Conservation (phyloP, 2,888 invertebrate genomes). For the Hymenopus coronatus region DNA sequence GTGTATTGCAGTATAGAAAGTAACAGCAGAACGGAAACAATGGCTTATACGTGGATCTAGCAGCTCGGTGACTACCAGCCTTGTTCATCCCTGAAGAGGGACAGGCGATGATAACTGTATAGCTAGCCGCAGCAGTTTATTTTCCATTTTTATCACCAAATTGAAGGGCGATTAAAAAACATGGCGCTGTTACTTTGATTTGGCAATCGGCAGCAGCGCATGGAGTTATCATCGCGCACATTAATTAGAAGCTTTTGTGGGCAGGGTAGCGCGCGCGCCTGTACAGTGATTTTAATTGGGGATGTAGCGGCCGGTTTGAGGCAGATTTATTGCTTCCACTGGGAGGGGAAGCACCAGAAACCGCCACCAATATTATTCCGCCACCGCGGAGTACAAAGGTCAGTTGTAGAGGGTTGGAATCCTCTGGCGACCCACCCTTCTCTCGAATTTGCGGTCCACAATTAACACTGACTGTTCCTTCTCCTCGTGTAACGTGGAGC, state of each 20-base stretch:
- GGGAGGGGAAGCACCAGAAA: not conserved
- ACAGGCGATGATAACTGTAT: not conserved
- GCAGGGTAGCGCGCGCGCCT: not conserved
- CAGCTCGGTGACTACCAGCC: too few species aligned
- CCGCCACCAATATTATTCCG: not conserved
- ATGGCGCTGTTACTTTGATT: not conserved
- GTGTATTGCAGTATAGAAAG: too few species aligned
- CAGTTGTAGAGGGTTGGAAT: not conserved
- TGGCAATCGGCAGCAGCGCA: not conserved
- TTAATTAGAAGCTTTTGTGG: not conserved
- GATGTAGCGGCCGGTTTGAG: not conserved
- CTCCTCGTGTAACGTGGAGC: not conserved
- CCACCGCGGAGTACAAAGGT: not conserved
- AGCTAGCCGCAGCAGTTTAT: not conserved
- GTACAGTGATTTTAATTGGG: not conserved
- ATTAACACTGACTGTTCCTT: not conserved
- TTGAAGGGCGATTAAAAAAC: not conserved
- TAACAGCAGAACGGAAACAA: too few species aligned
- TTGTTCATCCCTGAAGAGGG: not conserved
- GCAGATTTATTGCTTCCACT: not conserved
- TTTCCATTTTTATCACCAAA: not conserved
- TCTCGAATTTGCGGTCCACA: not conserved
- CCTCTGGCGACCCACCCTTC: not conserved
- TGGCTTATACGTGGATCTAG: too few species aligned
- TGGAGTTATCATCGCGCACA: not conserved